Conservation (phyloP, 2,888 invertebrate species). For the Serripes groenlandicus region DNA sequence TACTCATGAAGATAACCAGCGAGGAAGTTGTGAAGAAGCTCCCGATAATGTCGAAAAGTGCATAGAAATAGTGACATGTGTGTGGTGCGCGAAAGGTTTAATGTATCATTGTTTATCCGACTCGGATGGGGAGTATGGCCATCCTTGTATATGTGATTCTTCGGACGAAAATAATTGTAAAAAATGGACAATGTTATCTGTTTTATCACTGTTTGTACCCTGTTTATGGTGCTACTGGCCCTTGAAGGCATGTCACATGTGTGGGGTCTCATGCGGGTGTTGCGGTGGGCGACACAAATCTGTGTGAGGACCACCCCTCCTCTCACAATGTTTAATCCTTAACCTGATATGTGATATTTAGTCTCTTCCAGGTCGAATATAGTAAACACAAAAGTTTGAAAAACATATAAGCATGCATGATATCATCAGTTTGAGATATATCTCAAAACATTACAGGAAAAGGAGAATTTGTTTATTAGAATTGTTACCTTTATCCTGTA, state of each 20-base stretch:
- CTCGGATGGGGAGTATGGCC: conserved; percentile 92
- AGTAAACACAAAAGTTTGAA: no score
- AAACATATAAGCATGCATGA: no score
- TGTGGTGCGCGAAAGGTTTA: conserved; percentile 95
- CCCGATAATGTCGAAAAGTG: conserved; percentile 94
- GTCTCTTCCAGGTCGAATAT: no score
- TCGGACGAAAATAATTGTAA: conserved; percentile 87
- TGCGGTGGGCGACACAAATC: conserved; percentile 93
- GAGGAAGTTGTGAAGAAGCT: conserved; percentile 91
- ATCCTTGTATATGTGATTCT: conserved; percentile 93
- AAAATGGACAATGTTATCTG: conserved; percentile 94
- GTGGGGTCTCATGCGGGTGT: conserved; percentile 92
- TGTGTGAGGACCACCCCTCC: conserved; percentile 42
- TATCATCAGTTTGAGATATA: no score
- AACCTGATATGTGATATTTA: no score
- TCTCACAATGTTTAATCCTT: no score
- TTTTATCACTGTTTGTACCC: conserved; percentile 95
- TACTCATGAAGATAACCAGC: conserved; percentile 92
- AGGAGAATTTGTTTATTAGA: no score
- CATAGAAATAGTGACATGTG: conserved; percentile 94
- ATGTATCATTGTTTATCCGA: conserved; percentile 97
- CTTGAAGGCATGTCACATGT: conserved; percentile 93
- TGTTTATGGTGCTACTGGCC: conserved; percentile 98
- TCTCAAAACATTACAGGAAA: no score
- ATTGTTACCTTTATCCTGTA: no score